Percentiles rank a stretch among this genome's conserved stretches.
These are phyloP conservation scores for Tetragonula clypearis DNA, from an alignment of 1,140 invertebrate genomes.

Conservation along the genomic window DNA sequence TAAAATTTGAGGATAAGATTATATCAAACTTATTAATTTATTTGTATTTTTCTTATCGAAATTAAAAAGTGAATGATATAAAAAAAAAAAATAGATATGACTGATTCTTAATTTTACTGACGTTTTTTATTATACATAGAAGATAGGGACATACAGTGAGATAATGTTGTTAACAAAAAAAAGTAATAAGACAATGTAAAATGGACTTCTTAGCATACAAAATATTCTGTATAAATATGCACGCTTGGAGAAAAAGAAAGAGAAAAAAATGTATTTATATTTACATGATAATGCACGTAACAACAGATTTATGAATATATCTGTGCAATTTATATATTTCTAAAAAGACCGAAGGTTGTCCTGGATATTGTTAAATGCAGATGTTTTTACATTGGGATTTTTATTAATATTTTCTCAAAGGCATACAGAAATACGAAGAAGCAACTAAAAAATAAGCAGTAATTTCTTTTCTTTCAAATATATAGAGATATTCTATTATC, in stretches of 20 bases:
- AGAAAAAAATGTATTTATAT: slow-evolving; percentile 70
- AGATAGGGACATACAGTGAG: not conserved
- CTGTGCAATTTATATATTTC: slow-evolving; percentile 22
- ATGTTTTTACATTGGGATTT: slow-evolving; percentile 37
- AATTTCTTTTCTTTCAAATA: slow-evolving; percentile 30
- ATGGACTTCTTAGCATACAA: not conserved
- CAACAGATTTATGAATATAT: slow-evolving; percentile 63
- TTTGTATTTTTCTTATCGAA: not conserved
- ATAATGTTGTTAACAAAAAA: slow-evolving; percentile 6
- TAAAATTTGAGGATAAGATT: not conserved
- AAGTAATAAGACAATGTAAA: not conserved
- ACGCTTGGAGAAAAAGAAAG: not conserved
- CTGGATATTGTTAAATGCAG: slow-evolving; percentile 42
- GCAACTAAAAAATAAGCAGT: slow-evolving; percentile 46
- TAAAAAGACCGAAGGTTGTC: slow-evolving; percentile 39
- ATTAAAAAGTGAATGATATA: not conserved
- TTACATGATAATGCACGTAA: slow-evolving; percentile 76
- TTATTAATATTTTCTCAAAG: slow-evolving; percentile 52
- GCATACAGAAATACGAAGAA: slow-evolving; percentile 54
- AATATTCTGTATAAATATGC: not conserved
- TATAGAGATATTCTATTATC: slow-evolving; percentile 36
- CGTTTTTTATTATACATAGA: not conserved
- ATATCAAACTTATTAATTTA: not conserved
- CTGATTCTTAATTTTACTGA: not conserved
- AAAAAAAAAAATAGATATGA: not conserved